Evolutionary conservation across 64 coral and sea anemone genomes (phyloP), one percentile per base, ranked within the genome.

Genomic region (Montipora efflorescens): DNA sequence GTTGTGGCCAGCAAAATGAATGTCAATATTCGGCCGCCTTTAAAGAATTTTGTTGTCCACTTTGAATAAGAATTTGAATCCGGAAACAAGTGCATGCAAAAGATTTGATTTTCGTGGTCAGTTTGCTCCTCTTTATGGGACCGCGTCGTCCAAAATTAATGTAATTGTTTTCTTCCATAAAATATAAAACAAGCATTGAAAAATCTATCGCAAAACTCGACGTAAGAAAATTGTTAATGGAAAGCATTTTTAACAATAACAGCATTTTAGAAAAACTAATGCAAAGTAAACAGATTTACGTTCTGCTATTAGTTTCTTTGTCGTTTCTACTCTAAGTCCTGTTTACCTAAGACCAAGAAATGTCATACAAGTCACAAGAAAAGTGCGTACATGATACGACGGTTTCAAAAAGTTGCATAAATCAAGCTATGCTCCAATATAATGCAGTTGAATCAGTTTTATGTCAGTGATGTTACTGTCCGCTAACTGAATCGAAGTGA

Each of bases 1-100:
- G 44, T 50, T 86, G 16, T 82, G 80, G 80, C 58, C 59, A 62
- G 16, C 55, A 36, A 19, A 68, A 68, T 72, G 66, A 68, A 68
- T 72, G 66, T 71, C 82, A 51, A 86, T 72, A 71, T 45, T 86
- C 46, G 36, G 36, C 36, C 36, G 81, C 58, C 43, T 86, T 70
- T 86, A 86, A 86, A 71, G 82, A 86, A 86, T 86, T 86, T 86
- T 49, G 16, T 68, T 4, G 48, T 48, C 11, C 62, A 70, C 15
- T 72, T 71, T 18, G 18, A 50, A 49, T 20, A 7, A 71, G 45
- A 0, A 71, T 67, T 51, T 21, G 66, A 67, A 86, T 86, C 46
- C 18, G 43, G 43, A 70, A 68, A 13, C 16, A 8, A 86, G 22
- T 8, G 47, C 13, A 86, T 8, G 28, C 36, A 50, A 86, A 50